phyloP scores from a whole-genome alignment of 1,140 invertebrate species.

The Drosophila virilis region DNA sequence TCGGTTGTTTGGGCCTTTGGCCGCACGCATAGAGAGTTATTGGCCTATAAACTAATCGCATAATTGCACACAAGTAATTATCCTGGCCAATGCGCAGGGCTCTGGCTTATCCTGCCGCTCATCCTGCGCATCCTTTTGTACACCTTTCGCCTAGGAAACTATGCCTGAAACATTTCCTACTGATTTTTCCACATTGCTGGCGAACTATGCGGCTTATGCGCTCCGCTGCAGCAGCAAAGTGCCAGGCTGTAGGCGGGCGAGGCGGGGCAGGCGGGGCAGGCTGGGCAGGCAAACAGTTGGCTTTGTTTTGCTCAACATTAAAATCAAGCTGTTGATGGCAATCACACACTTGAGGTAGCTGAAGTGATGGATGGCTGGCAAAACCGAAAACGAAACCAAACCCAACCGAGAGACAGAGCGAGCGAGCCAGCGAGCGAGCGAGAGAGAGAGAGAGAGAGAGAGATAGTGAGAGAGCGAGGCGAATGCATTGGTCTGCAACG shows the following conservation, averaged over 20 bases:
- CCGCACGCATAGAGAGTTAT: constrained; percentile 60
- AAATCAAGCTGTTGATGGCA: constrained; percentile 82
- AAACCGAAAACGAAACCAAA: constrained; percentile 1
- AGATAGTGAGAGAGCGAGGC: background rate
- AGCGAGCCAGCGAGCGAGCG: too few relatives aligned
- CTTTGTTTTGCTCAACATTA: constrained; percentile 67
- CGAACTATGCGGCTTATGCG: constrained; percentile 78
- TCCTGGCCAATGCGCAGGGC: constrained; percentile 32
- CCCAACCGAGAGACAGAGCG: background rate
- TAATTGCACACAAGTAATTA: constrained; percentile 82
- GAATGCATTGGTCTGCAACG: background rate
- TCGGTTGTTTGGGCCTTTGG: constrained; percentile 6
- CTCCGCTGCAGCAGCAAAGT: constrained; percentile 65
- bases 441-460: too few relatives aligned
- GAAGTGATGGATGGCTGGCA: constrained; percentile 43
- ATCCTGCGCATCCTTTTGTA: constrained; percentile 30
- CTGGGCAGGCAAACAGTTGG: constrained; percentile 40
- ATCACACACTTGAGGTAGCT: constrained; percentile 72
- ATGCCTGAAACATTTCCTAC: constrained; percentile 39
- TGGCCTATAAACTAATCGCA: constrained; percentile 82
- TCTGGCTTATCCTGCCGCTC: constrained; percentile 24
- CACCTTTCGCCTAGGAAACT: constrained; percentile 31
- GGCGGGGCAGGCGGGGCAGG: constrained; percentile 11
- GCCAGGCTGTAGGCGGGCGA: constrained; percentile 40
- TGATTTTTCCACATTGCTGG: constrained; percentile 78